A percentile compares a stretch with the other conserved stretches of the same genome.
Evolutionary conservation across 1,140 invertebrate genomes (phyloP).

Genomic region (Pseudomyrmex sp.): DNA sequence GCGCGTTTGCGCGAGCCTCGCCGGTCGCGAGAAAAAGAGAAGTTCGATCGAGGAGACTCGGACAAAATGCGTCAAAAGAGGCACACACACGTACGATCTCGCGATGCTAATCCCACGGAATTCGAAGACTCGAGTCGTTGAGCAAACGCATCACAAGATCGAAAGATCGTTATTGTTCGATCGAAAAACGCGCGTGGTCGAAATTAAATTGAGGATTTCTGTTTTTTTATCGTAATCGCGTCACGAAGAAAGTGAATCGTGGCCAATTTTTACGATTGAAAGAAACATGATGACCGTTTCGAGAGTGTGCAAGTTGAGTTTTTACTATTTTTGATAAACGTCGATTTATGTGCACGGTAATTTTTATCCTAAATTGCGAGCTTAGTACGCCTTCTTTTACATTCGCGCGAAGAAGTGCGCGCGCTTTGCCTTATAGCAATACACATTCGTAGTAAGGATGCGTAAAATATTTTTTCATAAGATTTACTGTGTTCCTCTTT

Average conservation of each 20-base stretch:
- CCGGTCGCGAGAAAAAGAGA: not conserved
- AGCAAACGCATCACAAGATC: not conserved
- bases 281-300: not conserved
- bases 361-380: constrained; percentile 43
- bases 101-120: constrained; percentile 3
- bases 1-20: not conserved
- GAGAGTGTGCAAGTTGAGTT: constrained; percentile 6
- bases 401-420: constrained; percentile 4
- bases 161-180: not conserved
- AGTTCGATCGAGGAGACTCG: not conserved
- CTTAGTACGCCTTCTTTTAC: constrained; percentile 19
- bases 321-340: constrained; percentile 42
- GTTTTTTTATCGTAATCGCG: no score
- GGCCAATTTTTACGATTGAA: no score
- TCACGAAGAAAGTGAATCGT: no score
- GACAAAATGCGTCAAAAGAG: not conserved
- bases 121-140: constrained; percentile 4
- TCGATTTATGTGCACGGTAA: constrained; percentile 28
- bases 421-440: constrained; percentile 31
- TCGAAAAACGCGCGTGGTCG: no score
- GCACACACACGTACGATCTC: constrained; percentile 30
- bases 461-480: constrained; percentile 24
- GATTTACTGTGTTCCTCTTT: not conserved
- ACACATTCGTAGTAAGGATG: not conserved
- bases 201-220: not conserved